Evolutionary conservation across 1,140 invertebrate species (phyloP).

Genomic region (Drosophila nasuta): DNA sequence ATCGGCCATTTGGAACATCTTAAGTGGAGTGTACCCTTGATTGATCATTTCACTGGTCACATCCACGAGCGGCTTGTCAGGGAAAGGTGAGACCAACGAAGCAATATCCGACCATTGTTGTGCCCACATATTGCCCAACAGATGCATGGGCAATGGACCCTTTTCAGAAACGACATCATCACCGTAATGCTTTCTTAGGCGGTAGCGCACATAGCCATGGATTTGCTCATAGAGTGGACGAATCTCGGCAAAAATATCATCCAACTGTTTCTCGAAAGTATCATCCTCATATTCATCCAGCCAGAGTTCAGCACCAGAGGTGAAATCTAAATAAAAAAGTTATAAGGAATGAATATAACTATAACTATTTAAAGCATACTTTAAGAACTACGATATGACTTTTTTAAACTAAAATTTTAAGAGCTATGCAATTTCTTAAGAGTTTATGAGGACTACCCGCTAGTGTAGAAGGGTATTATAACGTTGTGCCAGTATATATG

Average conservation of each 20-base stretch:
- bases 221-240: slow-evolving; percentile 88
- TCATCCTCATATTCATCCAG: slow-evolving; percentile 87
- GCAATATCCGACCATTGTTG: slow-evolving; percentile 94
- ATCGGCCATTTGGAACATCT: slow-evolving; percentile 93
- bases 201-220: slow-evolving; percentile 92
- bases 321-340: slow-evolving; percentile 80
- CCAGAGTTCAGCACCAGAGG: slow-evolving; percentile 87
- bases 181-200: slow-evolving; percentile 91
- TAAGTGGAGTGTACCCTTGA: slow-evolving; percentile 89
- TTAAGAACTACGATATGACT: no score
- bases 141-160: slow-evolving; percentile 96
- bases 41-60: slow-evolving; percentile 89
- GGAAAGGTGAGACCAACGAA: slow-evolving; percentile 89
- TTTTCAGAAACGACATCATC: slow-evolving; percentile 88
- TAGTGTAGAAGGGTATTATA: no score
- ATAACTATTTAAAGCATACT: no score
- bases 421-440: no score
- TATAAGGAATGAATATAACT: slow-evolving; percentile 24
- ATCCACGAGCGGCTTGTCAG: slow-evolving; percentile 90
- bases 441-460: no score
- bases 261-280: slow-evolving; percentile 87
- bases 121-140: slow-evolving; percentile 97
- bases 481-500: no score
- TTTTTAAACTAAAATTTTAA: no score
- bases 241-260: slow-evolving; percentile 86